Base-by-base conservation (phyloP, 2,113 vertebrate genomes). In the Butorides virescens region DNA sequence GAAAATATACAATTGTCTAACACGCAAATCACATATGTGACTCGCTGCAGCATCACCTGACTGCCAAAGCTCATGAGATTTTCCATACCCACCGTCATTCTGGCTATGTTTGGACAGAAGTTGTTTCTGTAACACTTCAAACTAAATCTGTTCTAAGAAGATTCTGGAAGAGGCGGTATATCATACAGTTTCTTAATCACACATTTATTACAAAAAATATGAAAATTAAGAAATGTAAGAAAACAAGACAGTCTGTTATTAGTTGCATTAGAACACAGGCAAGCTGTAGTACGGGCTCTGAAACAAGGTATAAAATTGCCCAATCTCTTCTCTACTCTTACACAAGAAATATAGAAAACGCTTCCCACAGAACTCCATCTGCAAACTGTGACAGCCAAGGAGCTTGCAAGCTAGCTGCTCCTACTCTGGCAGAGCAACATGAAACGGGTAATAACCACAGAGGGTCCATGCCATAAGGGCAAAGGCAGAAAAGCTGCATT, bases 121-220 rank as follows among this genome's bases (percentile, higher is more conserved):
- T 75, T 85, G 72, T 93, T 97, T 81, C 92, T 93, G 73, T 73
- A 87, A 73, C 83, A 72, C 86, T 93, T 93, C 49, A 92, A 84
- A 78, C 11, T 72, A 74, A 81, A 91, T 53, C 52, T 94, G 25
- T 83, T 96, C 44, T 44, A 78, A 61, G 76, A 95, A 96, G 44
- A 93, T 68, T 92, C 86, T 85, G 49, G 80, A 94, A 93, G 29
- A 91, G 68, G 11, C 34, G 78, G 25, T 65, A 49, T 75, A 78
- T 39, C 37, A 26, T 68, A 53, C 23, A 63, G 58, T 81, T 93
- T 89, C 61, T 59, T 87, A 94, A 87, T 81, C 22, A 58, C 7
- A 42, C 9, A 37, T 49, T 84, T 75, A 78, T 84, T 78, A 86
- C 12, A 47, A 62, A 80, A 82, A 32, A 67, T 3, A 44, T 1